A percentile compares a stretch with the other conserved stretches of the same genome.
Conservation (phyloP, 2,797 vertebrate species). For the Hylomyscus alleni region DNA sequence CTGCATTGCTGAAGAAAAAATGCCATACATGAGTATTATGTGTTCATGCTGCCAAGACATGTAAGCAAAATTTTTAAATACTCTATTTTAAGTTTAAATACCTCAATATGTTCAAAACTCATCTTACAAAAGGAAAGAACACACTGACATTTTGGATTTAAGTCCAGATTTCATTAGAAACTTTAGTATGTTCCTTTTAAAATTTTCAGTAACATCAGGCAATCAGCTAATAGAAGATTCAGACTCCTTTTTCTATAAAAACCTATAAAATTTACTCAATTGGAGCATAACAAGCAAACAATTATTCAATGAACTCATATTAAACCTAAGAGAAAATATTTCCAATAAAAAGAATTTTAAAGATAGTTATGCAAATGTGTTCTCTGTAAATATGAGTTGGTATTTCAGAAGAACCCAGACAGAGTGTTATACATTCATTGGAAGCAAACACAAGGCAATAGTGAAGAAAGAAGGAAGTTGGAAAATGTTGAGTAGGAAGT, state of each 20-base stretch:
- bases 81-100: background rate
- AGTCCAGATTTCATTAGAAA: background rate
- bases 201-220: background rate
- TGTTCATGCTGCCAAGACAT: background rate
- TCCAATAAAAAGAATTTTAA: background rate
- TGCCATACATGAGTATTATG: background rate
- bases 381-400: background rate
- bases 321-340: constrained; percentile 2
- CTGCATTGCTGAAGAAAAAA: background rate
- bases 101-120: background rate
- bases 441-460: constrained; percentile 30
- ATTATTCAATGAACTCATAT: background rate
- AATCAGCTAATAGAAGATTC: background rate
- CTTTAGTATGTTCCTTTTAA: background rate
- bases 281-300: background rate
- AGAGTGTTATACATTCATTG: background rate
- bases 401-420: constrained; percentile 16
- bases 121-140: background rate
- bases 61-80: background rate
- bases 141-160: background rate
- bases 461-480: constrained; percentile 10
- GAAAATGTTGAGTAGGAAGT: constrained; percentile 54
- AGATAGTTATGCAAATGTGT: background rate
- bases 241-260: background rate
- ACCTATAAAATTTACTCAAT: background rate